A percentile compares a stretch with the other conserved stretches of the same genome.
Conservation (phyloP, 2,888 invertebrate genomes). For the Mesoligia furuncula region DNA sequence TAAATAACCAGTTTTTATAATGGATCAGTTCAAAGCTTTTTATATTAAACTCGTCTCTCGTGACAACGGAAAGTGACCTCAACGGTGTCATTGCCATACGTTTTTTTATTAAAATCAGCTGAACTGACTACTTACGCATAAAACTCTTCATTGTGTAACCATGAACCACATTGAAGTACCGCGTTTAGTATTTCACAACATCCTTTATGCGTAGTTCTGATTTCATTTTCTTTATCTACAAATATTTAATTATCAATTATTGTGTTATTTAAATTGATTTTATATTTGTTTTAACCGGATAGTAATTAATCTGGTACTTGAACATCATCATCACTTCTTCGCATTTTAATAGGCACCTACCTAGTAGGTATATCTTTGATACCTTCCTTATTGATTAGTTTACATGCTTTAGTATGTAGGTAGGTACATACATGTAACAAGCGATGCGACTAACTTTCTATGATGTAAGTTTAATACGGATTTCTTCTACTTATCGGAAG, state of each 20-base stretch:
- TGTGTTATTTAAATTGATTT: background rate
- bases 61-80: conserved; percentile 71
- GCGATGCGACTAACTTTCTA: conserved; percentile 61
- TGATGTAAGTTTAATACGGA: conserved; percentile 58
- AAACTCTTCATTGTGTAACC: conserved; percentile 69
- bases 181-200: conserved; percentile 45
- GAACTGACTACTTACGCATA: conserved; percentile 69
- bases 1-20: conserved; percentile 25
- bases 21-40: conserved; percentile 39
- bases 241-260: conserved; percentile 12
- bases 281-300: background rate
- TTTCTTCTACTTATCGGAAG: conserved; percentile 62
- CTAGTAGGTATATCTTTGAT: conserved; percentile 20
- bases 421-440: conserved; percentile 55
- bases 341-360: background rate
- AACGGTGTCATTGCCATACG: conserved; percentile 73
- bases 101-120: conserved; percentile 67
- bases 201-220: conserved; percentile 12
- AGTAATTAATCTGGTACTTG: background rate
- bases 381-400: conserved; percentile 65
- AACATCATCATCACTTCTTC: background rate
- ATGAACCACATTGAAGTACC: conserved; percentile 77
- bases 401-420: conserved; percentile 47
- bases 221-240: conserved; percentile 30
- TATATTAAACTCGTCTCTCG: conserved; percentile 52